Percentiles rank a stretch among this genome's conserved stretches.
These are phyloP conservation scores for Aplochiton taeniatus DNA, from an alignment of 2,797 vertebrate genomes.

Conservation along the genomic window DNA sequence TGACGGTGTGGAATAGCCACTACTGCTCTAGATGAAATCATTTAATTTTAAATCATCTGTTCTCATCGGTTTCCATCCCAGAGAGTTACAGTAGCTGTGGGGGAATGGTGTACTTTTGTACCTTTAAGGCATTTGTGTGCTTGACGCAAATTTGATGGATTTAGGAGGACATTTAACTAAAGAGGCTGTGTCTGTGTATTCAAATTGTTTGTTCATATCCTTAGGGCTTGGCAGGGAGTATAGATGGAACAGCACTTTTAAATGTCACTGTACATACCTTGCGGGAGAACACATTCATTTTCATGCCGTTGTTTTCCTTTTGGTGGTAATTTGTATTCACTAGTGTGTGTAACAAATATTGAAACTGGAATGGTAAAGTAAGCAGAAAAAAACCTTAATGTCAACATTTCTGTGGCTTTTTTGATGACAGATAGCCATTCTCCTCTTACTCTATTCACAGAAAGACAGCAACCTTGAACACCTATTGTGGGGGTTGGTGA, in stretches of 20 bases:
- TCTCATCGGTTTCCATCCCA: too few relatives aligned
- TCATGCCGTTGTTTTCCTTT: slow-evolving; percentile 2
- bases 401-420: not conserved
- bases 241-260: not conserved
- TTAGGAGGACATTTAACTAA: slow-evolving; percentile 9
- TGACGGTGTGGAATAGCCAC: too few relatives aligned
- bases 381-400: not conserved
- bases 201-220: slow-evolving; percentile 10
- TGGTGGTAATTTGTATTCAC: not conserved
- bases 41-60: too few relatives aligned
- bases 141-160: not conserved
- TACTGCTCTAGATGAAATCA: too few relatives aligned
- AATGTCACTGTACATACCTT: slow-evolving; percentile 16
- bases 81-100: not conserved
- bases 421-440: not conserved
- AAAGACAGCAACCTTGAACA: not conserved
- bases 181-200: slow-evolving; percentile 19
- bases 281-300: slow-evolving; percentile 15
- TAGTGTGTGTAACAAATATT: slow-evolving; percentile 5
- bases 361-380: not conserved
- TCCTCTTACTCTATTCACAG: not conserved
- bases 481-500: not conserved
- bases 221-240: not conserved
- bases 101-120: not conserved
- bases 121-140: not conserved